A percentile compares a stretch with the other conserved stretches of the same genome.
Conservation (phyloP, 2,797 vertebrate genomes). For the Pseudomugil tenellus region DNA sequence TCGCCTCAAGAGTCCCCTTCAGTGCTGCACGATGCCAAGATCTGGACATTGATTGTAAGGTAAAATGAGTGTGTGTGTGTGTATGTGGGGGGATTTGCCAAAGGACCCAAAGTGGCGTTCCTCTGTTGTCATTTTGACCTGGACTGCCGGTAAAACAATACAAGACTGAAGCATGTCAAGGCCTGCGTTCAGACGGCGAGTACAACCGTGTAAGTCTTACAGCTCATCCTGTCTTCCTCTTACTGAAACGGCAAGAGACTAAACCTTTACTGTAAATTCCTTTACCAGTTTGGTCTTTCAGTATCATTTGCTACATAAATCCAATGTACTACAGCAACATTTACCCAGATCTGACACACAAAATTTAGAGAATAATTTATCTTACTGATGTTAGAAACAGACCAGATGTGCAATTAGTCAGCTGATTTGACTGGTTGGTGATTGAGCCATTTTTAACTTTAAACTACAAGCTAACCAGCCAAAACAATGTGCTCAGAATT, state of each 20-base stretch:
- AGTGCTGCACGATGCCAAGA: constrained; percentile 54
- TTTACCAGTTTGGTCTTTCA: not conserved
- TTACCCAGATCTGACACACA: too few relatives aligned
- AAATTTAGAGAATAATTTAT: too few relatives aligned
- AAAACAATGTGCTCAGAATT: not conserved
- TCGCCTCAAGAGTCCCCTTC: constrained; percentile 38
- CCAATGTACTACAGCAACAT: not conserved
- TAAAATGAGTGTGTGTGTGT: constrained; percentile 10
- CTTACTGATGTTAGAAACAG: too few relatives aligned
- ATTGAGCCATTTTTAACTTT: not conserved
- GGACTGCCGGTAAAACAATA: constrained; percentile 34
- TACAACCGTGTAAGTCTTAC: constrained; percentile 2
- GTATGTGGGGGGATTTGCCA: constrained; percentile 24
- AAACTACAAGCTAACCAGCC: not conserved
- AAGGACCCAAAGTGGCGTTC: constrained; percentile 25
- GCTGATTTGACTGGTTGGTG: not conserved
- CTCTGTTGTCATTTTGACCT: constrained; percentile 44
- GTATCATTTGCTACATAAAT: not conserved
- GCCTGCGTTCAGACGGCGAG: constrained; percentile 20
- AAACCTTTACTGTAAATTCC: not conserved
- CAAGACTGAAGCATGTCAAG: constrained; percentile 32
- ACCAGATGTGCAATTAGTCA: not conserved
- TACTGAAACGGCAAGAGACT: not conserved
- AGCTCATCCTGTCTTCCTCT: not conserved
- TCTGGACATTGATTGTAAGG: constrained; percentile 62